These are phyloP conservation scores for Otocyon megalotis DNA, from an alignment of 2,113 vertebrate genomes.

Conservation along the genomic window DNA sequence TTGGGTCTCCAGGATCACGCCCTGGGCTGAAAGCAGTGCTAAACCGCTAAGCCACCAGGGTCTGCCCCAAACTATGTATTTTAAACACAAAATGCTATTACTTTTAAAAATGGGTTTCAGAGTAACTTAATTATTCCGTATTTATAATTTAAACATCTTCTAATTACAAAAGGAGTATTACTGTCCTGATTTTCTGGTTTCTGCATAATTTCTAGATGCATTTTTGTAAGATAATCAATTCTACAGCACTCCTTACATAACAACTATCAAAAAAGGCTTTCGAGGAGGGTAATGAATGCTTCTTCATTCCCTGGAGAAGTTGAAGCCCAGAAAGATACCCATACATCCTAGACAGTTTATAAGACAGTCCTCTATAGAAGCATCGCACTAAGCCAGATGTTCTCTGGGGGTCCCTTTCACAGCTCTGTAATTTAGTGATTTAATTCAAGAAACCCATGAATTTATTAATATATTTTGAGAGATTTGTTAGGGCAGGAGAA, in stretches of 20 bases:
- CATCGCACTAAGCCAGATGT: not conserved
- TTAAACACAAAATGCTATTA: conserved; percentile 26
- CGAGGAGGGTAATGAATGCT: not conserved
- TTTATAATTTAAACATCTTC: conserved; percentile 38
- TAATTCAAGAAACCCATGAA: conserved; percentile 69
- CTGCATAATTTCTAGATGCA: conserved; percentile 22
- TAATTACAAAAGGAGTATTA: conserved; percentile 55
- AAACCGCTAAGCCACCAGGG: too few relatives aligned
- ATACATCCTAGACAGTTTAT: not conserved
- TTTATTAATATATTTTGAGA: conserved; percentile 77
- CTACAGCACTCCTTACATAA: not conserved
- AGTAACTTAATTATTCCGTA: not conserved
- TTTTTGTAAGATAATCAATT: conserved; percentile 48
- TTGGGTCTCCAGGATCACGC: too few relatives aligned
- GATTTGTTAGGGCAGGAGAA: conserved; percentile 44
- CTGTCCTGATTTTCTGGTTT: conserved; percentile 69
- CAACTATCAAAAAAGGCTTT: not conserved
- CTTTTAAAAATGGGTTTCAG: conserved; percentile 47
- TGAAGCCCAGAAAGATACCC: not conserved
- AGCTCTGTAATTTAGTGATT: conserved; percentile 64
- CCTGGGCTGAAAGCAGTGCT: too few relatives aligned
- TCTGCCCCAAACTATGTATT: not conserved
- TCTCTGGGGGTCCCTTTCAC: conserved; percentile 39
- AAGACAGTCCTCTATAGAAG: conserved; percentile 5
- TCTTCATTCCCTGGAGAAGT: not conserved